Percentiles rank a stretch among this genome's conserved stretches.
These are phyloP conservation scores for Chesias legatella DNA, from an alignment of 2,888 invertebrate species.

Conservation along the genomic window DNA sequence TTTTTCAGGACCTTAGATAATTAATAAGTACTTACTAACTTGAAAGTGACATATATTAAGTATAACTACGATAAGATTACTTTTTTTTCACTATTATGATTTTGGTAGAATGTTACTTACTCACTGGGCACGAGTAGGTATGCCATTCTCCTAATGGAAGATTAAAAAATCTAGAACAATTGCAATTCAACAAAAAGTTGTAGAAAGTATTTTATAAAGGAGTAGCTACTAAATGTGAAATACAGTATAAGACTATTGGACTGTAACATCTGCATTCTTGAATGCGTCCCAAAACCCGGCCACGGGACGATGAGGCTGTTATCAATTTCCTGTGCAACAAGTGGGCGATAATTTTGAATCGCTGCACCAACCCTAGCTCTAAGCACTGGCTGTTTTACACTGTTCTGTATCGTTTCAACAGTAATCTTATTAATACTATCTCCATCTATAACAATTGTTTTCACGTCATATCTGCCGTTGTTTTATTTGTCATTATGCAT, in stretches of 20 bases:
- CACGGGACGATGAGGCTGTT: constrained; percentile 62
- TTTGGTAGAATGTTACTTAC: too few relatives aligned
- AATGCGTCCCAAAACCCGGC: constrained; percentile 60
- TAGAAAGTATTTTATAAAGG: too few relatives aligned
- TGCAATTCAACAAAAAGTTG: too few relatives aligned
- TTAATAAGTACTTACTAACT: too few relatives aligned
- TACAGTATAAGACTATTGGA: constrained; percentile 27
- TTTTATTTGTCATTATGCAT: constrained; percentile 35
- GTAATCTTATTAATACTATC: constrained; percentile 33
- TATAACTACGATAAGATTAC: too few relatives aligned
- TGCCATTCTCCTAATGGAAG: too few relatives aligned
- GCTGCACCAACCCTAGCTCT: constrained; percentile 52
- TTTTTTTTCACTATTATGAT: too few relatives aligned
- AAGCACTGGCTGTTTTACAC: constrained; percentile 45
- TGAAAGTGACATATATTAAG: too few relatives aligned
- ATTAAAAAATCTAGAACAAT: too few relatives aligned
- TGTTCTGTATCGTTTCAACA: constrained; percentile 26
- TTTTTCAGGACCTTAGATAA: too few relatives aligned
- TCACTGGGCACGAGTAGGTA: too few relatives aligned
- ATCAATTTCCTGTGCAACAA: constrained; percentile 77
- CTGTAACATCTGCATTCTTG: constrained; percentile 54
- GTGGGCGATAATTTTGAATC: constrained; percentile 77
- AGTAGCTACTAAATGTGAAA: not conserved
- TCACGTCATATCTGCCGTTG: constrained; percentile 27
- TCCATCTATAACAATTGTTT: constrained; percentile 5